These are phyloP conservation scores for Bombyx mandarina DNA, from an alignment of 1,140 invertebrate genomes.

Conservation along the genomic window DNA sequence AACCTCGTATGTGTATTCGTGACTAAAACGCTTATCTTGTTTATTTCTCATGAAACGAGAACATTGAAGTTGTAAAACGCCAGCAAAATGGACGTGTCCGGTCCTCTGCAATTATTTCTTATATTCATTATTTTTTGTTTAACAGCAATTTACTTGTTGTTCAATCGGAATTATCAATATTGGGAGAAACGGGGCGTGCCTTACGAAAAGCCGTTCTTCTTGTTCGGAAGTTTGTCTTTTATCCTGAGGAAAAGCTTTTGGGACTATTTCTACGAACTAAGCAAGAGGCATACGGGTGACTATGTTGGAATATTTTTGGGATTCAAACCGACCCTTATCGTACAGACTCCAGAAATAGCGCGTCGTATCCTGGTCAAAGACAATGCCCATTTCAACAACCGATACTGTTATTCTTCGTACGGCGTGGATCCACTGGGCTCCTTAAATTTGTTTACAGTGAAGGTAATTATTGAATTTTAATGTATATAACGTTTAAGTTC, in stretches of 20 bases:
- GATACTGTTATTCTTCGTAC: slow-evolving; percentile 29
- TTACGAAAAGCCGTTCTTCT: slow-evolving; percentile 6
- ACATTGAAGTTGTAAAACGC: neutral
- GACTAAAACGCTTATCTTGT: neutral
- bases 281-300: slow-evolving; percentile 24
- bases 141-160: slow-evolving; percentile 2
- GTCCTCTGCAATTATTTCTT: neutral
- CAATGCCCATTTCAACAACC: slow-evolving; percentile 38
- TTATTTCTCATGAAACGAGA: neutral
- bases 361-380: slow-evolving; percentile 36
- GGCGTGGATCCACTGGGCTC: slow-evolving; percentile 43
- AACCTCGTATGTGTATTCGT: neutral
- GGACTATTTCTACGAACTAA: slow-evolving; percentile 27
- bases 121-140: neutral
- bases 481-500: neutral
- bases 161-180: neutral
- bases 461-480: slow-evolving; percentile 24
- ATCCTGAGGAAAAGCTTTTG: slow-evolving; percentile 7
- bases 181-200: slow-evolving; percentile 6
- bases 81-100: slow-evolving; percentile 3
- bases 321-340: slow-evolving; percentile 31
- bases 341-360: slow-evolving; percentile 40
- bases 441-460: slow-evolving; percentile 46
- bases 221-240: slow-evolving; percentile 5
- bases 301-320: slow-evolving; percentile 40